Evolutionary conservation across 2,113 vertebrate genomes (phyloP), one percentile per base, ranked within the genome.

Genomic region (Ictidomys tridecemlineatus): DNA sequence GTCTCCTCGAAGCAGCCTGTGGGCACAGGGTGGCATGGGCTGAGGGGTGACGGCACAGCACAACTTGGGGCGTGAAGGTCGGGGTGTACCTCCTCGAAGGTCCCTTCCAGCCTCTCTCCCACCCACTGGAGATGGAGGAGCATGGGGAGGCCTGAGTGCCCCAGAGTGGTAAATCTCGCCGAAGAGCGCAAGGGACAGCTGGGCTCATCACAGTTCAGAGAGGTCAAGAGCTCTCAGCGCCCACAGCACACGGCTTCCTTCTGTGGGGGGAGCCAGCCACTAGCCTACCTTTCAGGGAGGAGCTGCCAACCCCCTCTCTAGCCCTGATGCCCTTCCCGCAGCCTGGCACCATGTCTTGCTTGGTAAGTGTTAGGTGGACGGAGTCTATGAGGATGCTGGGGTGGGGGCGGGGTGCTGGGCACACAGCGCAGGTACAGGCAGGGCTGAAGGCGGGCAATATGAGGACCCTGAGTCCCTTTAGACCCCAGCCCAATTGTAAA

Each of bases 1-100:
- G 67, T 99, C 98, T 26, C 98, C 98, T 37, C 70, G 97, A 12
- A 98, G 98, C 96, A 99, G 98, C 97, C 99, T 99, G 98, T 8
- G 5, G 53, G 51, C 6, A 76, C 63, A 80, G 82, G 45, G 89
- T 24, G 17, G 39, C 1, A 22, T 45, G 20, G n/a, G 86, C 42
- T 34, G 83, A 69, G 17, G 20, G 37, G 32, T 26, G 45, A 7
- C 0, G 51, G 69, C 18, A 3, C 1, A 34, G 61, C 53, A 73
- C 28, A 0, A 3, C 4, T 9, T 0, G 37, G 51, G 42, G 1
- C 13, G 10, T 1, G 5, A 48, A 42, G 88, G 39, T 6, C 56
- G 34, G 80, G 69, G 30, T 1, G 51, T 22, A 53, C 37, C 42
- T 79, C 63, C 53, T 24, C 45, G 10, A n/a, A 22, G 76, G 30